Conservation (phyloP, 2,888 invertebrate species). For the Phlogophora meticulosa region DNA sequence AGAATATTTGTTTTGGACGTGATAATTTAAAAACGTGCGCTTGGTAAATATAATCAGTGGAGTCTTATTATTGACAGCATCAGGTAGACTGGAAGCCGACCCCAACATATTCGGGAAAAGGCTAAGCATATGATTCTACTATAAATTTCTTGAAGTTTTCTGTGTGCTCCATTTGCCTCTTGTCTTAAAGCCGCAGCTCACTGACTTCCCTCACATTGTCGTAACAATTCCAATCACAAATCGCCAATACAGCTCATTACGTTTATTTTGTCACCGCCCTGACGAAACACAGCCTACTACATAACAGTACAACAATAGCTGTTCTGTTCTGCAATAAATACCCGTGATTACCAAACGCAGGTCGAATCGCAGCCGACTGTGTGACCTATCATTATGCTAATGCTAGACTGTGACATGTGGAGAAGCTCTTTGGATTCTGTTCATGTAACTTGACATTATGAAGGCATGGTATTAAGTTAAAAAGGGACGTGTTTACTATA, state of each 20-base stretch:
- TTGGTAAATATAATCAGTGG: too few species aligned
- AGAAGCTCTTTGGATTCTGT: slow-evolving; percentile 4
- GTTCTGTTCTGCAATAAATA: slow-evolving; percentile 52
- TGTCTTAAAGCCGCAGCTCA: neutral
- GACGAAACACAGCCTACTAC: slow-evolving; percentile 45
- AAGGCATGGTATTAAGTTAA: neutral
- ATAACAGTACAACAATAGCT: slow-evolving; percentile 47
- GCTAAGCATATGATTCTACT: neutral
- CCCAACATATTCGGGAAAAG: neutral
- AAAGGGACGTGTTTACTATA: neutral
- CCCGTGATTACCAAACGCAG: slow-evolving; percentile 57
- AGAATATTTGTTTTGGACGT: too few species aligned
- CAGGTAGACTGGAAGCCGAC: neutral
- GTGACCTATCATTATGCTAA: slow-evolving; percentile 51
- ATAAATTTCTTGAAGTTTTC: neutral
- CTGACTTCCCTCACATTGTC: slow-evolving; percentile 9
- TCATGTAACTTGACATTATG: slow-evolving; percentile 34
- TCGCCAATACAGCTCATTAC: slow-evolving; percentile 15
- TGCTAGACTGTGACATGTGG: slow-evolving; percentile 35
- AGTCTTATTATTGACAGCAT: too few species aligned
- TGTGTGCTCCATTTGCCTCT: neutral
- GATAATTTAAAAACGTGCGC: too few species aligned
- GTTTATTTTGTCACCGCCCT: slow-evolving; percentile 38
- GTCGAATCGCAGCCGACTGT: slow-evolving; percentile 31
- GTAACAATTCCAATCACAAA: slow-evolving; percentile 40